These are phyloP conservation scores for Podargus strigoides DNA, from an alignment of 2,797 vertebrate genomes.

Conservation along the genomic window DNA sequence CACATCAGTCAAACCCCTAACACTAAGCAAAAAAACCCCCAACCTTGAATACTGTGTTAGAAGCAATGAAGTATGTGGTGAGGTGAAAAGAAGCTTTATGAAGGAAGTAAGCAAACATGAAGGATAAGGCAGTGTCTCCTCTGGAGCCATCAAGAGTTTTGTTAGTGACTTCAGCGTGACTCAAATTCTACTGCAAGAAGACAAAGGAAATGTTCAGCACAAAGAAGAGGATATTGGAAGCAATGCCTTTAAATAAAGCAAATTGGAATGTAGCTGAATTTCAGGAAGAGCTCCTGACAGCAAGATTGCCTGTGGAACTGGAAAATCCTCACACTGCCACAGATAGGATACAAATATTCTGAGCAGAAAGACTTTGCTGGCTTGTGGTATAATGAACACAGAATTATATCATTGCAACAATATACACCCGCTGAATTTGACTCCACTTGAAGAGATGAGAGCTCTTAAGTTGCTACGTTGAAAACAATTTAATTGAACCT, in stretches of 20 bases:
- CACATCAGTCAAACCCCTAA: neutral
- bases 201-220: neutral
- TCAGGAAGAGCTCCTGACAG: neutral
- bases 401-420: conserved; percentile 53
- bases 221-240: neutral
- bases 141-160: neutral
- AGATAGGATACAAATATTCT: neutral
- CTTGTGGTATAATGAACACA: conserved; percentile 41
- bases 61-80: neutral
- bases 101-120: neutral
- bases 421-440: conserved; percentile 51
- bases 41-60: neutral
- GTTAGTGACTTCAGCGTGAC: neutral
- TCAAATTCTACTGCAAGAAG: neutral
- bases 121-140: neutral
- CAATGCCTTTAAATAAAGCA: neutral
- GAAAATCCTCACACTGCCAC: neutral
- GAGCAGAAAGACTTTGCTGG: neutral
- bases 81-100: neutral
- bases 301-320: neutral
- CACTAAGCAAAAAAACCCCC: neutral
- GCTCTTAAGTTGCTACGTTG: conserved; percentile 56
- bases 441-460: conserved; percentile 64
- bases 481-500: conserved; percentile 75
- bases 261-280: neutral